A percentile compares a stretch with the other conserved stretches of the same genome.
These are phyloP conservation scores for Odontomachus brunneus DNA, from an alignment of 1,140 invertebrate species.

Conservation along the genomic window DNA sequence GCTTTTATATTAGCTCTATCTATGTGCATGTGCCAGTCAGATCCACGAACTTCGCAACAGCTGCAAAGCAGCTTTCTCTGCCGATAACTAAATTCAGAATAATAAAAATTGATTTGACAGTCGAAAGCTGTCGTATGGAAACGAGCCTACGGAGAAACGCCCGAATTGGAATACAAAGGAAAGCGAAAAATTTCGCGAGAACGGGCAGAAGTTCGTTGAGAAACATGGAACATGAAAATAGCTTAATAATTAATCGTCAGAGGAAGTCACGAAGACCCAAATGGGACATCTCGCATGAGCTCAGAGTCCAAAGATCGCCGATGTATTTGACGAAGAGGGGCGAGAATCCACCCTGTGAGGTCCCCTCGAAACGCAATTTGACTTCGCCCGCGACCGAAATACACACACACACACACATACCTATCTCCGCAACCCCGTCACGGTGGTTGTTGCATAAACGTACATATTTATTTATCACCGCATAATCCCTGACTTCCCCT, in stretches of 20 bases:
- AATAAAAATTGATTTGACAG: too few relatives aligned
- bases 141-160: too few relatives aligned
- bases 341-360: slow-evolving; percentile 12
- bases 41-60: too few relatives aligned
- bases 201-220: neutral
- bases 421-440: slow-evolving; percentile 72
- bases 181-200: neutral
- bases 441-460: slow-evolving; percentile 79
- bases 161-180: too few relatives aligned
- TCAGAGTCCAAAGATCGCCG: slow-evolving; percentile 41
- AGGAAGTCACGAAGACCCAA: neutral
- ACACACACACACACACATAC: slow-evolving; percentile 71
- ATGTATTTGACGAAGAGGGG: slow-evolving; percentile 50
- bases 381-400: slow-evolving; percentile 36
- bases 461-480: slow-evolving; percentile 84
- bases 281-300: neutral
- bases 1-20: too few relatives aligned
- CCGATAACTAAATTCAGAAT: too few relatives aligned
- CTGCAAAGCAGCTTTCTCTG: too few relatives aligned
- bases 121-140: too few relatives aligned
- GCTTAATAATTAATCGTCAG: neutral
- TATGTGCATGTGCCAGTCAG: too few relatives aligned
- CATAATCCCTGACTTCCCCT: slow-evolving; percentile 84
- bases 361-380: slow-evolving; percentile 62
- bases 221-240: neutral